Evolutionary conservation across 2,888 invertebrate genomes (phyloP).

Genomic region (Ditula angustiorana): DNA sequence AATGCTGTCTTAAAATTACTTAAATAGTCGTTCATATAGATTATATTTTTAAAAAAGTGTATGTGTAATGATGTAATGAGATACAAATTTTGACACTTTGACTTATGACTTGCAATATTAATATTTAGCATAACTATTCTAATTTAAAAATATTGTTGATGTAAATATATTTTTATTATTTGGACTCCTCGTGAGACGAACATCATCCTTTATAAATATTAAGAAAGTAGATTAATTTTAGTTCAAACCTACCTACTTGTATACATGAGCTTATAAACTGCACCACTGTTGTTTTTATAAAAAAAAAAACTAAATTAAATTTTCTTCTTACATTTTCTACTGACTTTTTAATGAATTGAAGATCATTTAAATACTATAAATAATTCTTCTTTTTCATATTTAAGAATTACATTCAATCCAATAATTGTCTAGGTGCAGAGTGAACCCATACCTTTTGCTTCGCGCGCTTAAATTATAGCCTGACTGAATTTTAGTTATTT

Average conservation of each 20-base stretch:
- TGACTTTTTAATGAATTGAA: conserved; percentile 42
- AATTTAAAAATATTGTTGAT: conserved; percentile 60
- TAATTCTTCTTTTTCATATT: neutral
- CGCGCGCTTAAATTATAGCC: conserved; percentile 63
- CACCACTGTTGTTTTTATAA: conserved; percentile 42
- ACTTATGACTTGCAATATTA: conserved; percentile 79
- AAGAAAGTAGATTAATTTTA: conserved; percentile 33
- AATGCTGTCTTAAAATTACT: conserved; percentile 63
- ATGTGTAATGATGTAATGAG: conserved; percentile 50
- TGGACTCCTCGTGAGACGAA: conserved; percentile 17
- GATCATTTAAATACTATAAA: neutral
- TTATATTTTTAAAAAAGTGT: conserved; percentile 76
- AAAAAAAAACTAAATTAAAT: conserved; percentile 37
- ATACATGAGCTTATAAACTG: conserved; percentile 42
- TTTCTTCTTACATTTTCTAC: conserved; percentile 45
- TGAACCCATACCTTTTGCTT: conserved; percentile 35
- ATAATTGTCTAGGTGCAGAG: conserved; percentile 42
- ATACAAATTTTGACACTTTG: conserved; percentile 58
- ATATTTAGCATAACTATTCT: conserved; percentile 58
- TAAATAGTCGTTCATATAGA: conserved; percentile 65
- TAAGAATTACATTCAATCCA: conserved; percentile 7
- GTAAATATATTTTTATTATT: conserved; percentile 58
- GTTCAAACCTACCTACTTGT: conserved; percentile 22
- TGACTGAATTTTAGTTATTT: conserved; percentile 75
- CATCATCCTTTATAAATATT: conserved; percentile 43